Evolutionary conservation across 2,797 vertebrate species (phyloP).

Genomic region (Tragopan temminckii): DNA sequence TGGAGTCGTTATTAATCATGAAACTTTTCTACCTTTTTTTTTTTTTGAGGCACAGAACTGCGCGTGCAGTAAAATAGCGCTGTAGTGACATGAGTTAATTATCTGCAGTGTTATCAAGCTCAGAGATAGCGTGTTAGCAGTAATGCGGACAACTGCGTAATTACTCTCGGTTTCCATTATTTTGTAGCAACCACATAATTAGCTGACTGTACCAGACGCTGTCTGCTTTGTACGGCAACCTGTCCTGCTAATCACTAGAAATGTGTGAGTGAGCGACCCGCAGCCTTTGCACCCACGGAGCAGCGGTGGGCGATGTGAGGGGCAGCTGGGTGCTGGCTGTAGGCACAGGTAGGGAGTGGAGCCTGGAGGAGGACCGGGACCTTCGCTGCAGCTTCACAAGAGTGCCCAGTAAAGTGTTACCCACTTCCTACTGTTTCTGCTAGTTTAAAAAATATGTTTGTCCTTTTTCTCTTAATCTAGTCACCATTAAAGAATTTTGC

Average conservation of each 20-base stretch:
- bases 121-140: conserved; percentile 48
- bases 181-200: conserved; percentile 56
- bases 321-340: background rate
- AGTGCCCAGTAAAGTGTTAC: background rate
- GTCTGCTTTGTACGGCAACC: conserved; percentile 55
- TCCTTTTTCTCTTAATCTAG: background rate
- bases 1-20: conserved; percentile 35
- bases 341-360: background rate
- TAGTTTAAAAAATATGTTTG: background rate
- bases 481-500: background rate
- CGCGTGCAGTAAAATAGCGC: background rate
- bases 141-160: conserved; percentile 46
- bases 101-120: background rate
- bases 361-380: background rate
- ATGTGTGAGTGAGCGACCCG: conserved; percentile 12
- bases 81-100: conserved; percentile 46
- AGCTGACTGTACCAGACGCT: conserved; percentile 41
- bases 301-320: background rate
- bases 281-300: background rate
- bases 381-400: background rate
- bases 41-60: conserved; percentile 25
- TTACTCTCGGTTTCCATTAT: conserved; percentile 44
- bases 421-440: background rate
- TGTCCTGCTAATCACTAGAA: conserved; percentile 58
- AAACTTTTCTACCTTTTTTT: conserved; percentile 37